Base-by-base conservation (phyloP, 2,888 invertebrate genomes). In the Fabriciana adippe region DNA sequence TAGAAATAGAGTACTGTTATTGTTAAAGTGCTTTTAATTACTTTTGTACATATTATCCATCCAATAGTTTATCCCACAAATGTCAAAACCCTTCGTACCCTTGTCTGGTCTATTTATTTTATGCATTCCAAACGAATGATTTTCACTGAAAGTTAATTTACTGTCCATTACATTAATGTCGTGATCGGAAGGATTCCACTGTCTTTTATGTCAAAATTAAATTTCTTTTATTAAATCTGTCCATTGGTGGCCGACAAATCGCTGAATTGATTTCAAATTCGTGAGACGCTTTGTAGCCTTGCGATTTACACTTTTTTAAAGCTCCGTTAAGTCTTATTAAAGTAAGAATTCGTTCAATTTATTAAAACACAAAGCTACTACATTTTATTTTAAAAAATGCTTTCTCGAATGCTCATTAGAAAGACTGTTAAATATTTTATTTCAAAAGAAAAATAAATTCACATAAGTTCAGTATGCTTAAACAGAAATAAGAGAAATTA, bases 201-300 rank as follows among this genome's bases (percentile, higher is more conserved):
- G 63, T 66, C 79, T 80, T 78, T 83, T 81, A 78, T 81, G 78
- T 82, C 79, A 79, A 81, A 85, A 83, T 81, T 75, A 76, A 78
- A 78, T 81, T 82, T 83, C 77, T 81, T 82, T 83, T 81, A 82
- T 82, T 80, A 77, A 79, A 86, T 85, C 82, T 80, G 80, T 79
- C 78, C 79, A 79, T 72, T 61, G 47, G 45, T 62, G 54, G 64
- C 41, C 50, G 56, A 55, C 50, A 73, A 76, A 79, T 75, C 71
- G 74, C 75, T 80, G 78, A 78, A 81, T 82, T 81, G 79, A 80
- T 78, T 79, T 78, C 71, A 63, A 65, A 67, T 55, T 68, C 53
- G 64, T 51, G 64, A 59, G 48, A 54, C 64, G 48, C 59, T 68
- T 65, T 55, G 57, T 62, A 15, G 54, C 21, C n/a, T 45, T 67